Base-by-base conservation (phyloP, 1,140 invertebrate species). In the Sarcophaga peregrina region DNA sequence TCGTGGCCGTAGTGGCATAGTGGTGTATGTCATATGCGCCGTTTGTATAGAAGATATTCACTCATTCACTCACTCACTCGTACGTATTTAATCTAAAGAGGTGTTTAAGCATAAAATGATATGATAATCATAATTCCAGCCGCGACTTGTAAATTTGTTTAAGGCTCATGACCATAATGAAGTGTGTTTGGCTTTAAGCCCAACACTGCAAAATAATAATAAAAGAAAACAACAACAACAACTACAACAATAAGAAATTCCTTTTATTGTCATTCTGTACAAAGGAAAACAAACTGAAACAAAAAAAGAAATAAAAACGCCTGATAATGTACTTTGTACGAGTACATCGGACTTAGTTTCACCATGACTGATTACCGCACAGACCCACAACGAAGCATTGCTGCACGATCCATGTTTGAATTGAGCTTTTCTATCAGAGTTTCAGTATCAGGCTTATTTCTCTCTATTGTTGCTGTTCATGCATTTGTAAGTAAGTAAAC, bases 111-210 rank as follows among this genome's bases (percentile, higher is more conserved):
- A 81, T 83, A 50, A 83, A 83, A 83, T 83, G 83, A 83, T 83
- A 83, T 83, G 83, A 83, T 83, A 83, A 83, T 83, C 83, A 83
- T 83, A 83, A 83, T 83, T 83, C 83, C 83, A 75, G 83, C 72
- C 83, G 83, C 83, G 83, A 80, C 80, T 81, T 83, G 78, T 68
- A 83, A 83, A 83, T 83, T 83, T 83, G 78, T 83, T 83, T 78
- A 78, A 78, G 83, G 62, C 78, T 76, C 76, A 76, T 47, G 76
- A 68, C 74, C 68, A 48, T 50, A 83, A 48, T 80, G 62, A 52
- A 50, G 47, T 78, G 47, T 50, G 74, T 47, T 46, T 76, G 47
- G 62, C n/a, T 11, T 78, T 25, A 50, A 20, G 75, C 8, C 75
- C 37, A 78, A n/a, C 25, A 13, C 58, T 62, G 6, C 1, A n/a